Percentiles rank a stretch among this genome's conserved stretches.
Evolutionary conservation across 2,888 invertebrate genomes (phyloP).

Genomic region (Lithophane ornitopus): DNA sequence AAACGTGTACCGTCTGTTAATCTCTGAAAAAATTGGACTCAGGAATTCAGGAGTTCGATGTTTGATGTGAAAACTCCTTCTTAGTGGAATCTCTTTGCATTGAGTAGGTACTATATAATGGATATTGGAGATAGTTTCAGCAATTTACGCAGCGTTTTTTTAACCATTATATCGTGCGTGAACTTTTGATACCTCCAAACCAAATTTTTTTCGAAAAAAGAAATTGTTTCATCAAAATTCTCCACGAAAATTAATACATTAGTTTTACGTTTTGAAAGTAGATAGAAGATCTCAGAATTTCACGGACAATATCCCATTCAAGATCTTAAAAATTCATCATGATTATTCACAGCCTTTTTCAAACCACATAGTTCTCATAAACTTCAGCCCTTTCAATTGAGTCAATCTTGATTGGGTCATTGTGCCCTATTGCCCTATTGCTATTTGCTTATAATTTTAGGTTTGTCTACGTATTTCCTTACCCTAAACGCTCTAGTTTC

Average conservation of each 20-base stretch:
- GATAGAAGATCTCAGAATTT: too few relatives aligned
- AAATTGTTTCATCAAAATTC: too few relatives aligned
- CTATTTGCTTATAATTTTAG: too few relatives aligned
- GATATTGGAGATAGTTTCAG: not conserved
- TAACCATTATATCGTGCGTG: too few relatives aligned
- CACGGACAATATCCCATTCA: too few relatives aligned
- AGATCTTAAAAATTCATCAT: not conserved
- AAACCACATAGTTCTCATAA: not conserved
- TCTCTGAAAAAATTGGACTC: conserved; percentile 23
- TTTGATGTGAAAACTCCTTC: not conserved
- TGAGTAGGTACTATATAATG: not conserved
- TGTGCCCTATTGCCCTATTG: not conserved
- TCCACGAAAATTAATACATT: too few relatives aligned
- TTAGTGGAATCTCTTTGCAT: too few relatives aligned
- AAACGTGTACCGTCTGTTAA: conserved; percentile 17
- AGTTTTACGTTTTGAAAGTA: too few relatives aligned
- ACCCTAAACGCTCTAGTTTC: conserved; percentile 61
- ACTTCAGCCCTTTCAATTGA: not conserved
- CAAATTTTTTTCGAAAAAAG: too few relatives aligned
- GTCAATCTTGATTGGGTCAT: not conserved
- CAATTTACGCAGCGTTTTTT: not conserved
- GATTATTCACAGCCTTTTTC: not conserved
- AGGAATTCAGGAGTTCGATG: not conserved
- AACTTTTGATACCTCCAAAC: too few relatives aligned
- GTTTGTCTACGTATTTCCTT: not conserved